phyloP scores from a whole-genome alignment of 2,113 vertebrate species.

The Sclerurus mexicanus region DNA sequence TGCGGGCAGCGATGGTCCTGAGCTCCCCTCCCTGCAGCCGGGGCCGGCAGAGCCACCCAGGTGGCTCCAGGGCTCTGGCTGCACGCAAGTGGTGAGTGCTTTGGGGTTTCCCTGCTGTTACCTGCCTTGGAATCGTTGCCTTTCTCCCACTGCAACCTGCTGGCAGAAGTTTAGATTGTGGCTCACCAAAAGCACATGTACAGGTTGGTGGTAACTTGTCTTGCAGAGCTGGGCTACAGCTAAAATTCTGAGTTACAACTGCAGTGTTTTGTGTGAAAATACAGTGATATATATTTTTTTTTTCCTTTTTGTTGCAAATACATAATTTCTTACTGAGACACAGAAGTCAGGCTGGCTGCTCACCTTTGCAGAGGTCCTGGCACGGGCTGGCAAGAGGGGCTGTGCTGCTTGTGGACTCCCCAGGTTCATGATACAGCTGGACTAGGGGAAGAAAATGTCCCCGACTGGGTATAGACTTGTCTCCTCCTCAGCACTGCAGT shows the following conservation, averaged over 20 bases:
- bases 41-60: background rate
- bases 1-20: background rate
- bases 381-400: background rate
- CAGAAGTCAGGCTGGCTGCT: background rate
- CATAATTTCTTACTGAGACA: background rate
- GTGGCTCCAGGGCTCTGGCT: background rate
- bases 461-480: background rate
- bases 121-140: background rate
- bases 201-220: background rate
- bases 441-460: background rate
- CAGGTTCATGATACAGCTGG: background rate
- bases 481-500: background rate
- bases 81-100: background rate
- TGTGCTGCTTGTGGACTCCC: background rate
- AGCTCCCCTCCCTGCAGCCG: background rate
- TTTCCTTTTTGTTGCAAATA: background rate
- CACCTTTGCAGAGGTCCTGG: background rate
- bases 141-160: background rate
- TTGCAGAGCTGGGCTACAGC: background rate
- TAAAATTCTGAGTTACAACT: accelerated
- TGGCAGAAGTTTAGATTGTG: accelerated
- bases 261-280: background rate
- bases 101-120: background rate
- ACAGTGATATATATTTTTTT: background rate
- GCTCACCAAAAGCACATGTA: accelerated